These are phyloP conservation scores for Gryllus longicercus DNA, from an alignment of 2,888 invertebrate species.

Conservation along the genomic window DNA sequence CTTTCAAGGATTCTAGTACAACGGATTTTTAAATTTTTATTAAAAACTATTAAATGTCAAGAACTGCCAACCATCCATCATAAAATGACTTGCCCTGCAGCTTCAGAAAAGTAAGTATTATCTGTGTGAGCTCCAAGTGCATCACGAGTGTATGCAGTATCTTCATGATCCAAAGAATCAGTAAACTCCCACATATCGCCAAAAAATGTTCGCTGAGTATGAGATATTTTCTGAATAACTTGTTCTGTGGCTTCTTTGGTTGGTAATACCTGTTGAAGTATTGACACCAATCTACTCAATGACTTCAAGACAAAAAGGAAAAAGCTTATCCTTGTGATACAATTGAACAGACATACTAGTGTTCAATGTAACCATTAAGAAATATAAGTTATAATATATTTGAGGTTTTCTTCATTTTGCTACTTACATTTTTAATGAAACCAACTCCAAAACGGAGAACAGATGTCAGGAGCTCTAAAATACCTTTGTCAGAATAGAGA, in stretches of 20 bases:
- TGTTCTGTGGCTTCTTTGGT: constrained; percentile 53
- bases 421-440: constrained; percentile 31
- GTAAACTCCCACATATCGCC: constrained; percentile 71
- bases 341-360: too few relatives aligned
- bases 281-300: constrained; percentile 30
- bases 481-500: constrained; percentile 49
- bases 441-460: constrained; percentile 55
- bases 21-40: too few relatives aligned
- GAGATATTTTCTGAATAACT: constrained; percentile 57
- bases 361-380: too few relatives aligned
- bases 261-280: constrained; percentile 49
- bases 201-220: constrained; percentile 65
- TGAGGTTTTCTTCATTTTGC: too few relatives aligned
- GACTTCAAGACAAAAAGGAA: constrained; percentile 31
- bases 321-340: too few relatives aligned
- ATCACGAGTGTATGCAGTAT: constrained; percentile 69
- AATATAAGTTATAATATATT: too few relatives aligned
- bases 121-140: constrained; percentile 71
- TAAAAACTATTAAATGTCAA: too few relatives aligned
- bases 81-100: constrained; percentile 57
- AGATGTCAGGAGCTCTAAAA: constrained; percentile 52
- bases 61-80: too few relatives aligned
- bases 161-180: constrained; percentile 58
- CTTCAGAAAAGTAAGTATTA: constrained; percentile 71
- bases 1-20: too few relatives aligned